Percentiles rank a stretch among this genome's conserved stretches.
phyloP scores from a whole-genome alignment of 2,113 vertebrate genomes.

The Triplophysa tibetana region DNA sequence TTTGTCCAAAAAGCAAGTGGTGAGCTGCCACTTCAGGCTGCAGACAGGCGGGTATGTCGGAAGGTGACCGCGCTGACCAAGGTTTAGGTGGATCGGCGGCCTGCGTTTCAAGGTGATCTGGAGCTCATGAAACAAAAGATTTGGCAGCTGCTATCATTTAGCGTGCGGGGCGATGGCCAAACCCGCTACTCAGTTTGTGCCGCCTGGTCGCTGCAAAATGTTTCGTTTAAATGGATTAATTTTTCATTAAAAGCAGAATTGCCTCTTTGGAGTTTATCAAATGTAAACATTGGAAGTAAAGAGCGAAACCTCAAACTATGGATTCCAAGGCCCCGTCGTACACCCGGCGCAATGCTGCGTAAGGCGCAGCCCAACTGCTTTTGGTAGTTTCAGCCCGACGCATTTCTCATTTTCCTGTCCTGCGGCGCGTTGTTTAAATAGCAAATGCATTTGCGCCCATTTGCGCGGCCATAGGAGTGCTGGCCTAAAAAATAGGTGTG shows the following conservation, averaged over 20 bases:
- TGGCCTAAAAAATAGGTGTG: no score
- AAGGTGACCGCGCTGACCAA: constrained; percentile 38
- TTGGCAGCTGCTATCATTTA: constrained; percentile 69
- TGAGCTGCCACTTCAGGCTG: constrained; percentile 37
- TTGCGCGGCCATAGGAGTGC: no score
- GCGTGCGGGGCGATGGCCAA: constrained; percentile 48
- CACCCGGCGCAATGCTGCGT: no score
- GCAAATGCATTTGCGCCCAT: no score
- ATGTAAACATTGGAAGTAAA: constrained; percentile 55
- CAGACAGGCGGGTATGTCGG: constrained; percentile 49
- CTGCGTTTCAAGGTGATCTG: constrained; percentile 33
- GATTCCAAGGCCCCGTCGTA: not conserved
- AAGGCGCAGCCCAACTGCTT: no score
- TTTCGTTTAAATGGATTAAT: constrained; percentile 60
- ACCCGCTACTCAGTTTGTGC: constrained; percentile 56
- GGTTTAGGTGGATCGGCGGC: constrained; percentile 42
- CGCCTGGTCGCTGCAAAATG: constrained; percentile 48
- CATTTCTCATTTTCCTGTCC: no score
- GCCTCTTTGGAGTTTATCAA: constrained; percentile 43
- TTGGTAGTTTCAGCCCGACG: no score
- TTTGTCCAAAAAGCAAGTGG: constrained; percentile 53
- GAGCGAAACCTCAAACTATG: constrained; percentile 32
- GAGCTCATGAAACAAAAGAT: constrained; percentile 58
- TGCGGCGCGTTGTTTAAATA: no score
- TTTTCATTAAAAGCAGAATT: constrained; percentile 61